phyloP scores from a whole-genome alignment of 2,113 vertebrate genomes.

The Phainopepla nitens region DNA sequence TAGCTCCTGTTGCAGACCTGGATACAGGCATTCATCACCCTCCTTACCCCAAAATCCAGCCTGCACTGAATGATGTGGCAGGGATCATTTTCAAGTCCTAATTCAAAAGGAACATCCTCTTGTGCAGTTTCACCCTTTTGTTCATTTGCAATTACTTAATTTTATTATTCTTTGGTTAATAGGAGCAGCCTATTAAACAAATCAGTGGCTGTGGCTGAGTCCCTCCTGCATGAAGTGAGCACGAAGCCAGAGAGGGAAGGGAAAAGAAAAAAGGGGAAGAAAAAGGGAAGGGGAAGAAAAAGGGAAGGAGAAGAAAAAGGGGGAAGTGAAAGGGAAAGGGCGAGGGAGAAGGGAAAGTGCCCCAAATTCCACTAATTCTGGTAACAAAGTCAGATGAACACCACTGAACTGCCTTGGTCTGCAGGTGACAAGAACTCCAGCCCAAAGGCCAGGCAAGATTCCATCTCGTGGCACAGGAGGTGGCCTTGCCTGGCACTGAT shows the following conservation, averaged over 20 bases:
- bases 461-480: accelerated
- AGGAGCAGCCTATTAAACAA: neutral
- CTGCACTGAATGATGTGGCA: neutral
- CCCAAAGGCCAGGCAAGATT: neutral
- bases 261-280: neutral
- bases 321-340: neutral
- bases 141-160: neutral
- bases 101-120: neutral
- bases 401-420: neutral
- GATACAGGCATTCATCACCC: neutral
- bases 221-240: neutral
- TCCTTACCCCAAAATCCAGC: neutral
- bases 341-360: neutral
- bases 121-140: neutral
- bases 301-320: neutral
- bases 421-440: neutral
- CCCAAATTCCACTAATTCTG: neutral
- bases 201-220: neutral
- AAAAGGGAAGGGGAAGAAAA: too few species aligned
- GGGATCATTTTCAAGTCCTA: neutral
- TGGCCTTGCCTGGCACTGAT: neutral
- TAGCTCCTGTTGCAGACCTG: neutral
- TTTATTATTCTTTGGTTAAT: neutral
- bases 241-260: accelerated
- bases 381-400: neutral